Percentiles rank a stretch among this genome's conserved stretches.
These are phyloP conservation scores for Eunapius fragilis DNA, from an alignment of 37 sponge, comb jelly and placozoan genomes.

Conservation along the genomic window DNA sequence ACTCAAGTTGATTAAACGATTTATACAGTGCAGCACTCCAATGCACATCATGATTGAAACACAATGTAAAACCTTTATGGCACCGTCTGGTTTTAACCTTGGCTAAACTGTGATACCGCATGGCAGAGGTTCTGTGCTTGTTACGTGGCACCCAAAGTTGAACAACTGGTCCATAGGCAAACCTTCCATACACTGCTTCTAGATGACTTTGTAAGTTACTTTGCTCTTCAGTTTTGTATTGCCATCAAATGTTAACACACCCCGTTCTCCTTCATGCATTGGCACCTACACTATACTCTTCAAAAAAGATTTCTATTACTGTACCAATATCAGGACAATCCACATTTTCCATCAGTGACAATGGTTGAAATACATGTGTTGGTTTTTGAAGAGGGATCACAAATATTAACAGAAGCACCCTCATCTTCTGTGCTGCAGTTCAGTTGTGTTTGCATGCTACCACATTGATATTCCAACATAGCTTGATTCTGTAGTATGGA, in stretches of 20 bases:
- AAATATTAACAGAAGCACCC: background rate
- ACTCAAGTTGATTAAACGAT: conserved; percentile 24
- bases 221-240: conserved; percentile 16
- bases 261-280: conserved; percentile 41
- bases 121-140: conserved; percentile 19
- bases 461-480: background rate
- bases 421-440: background rate
- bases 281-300: conserved; percentile 26
- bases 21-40: conserved; percentile 44
- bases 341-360: background rate
- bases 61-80: conserved; percentile 31
- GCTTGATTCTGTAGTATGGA: conserved; percentile 24
- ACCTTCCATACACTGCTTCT: conserved; percentile 9
- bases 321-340: conserved; percentile 36
- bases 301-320: conserved; percentile 27
- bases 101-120: conserved; percentile 31
- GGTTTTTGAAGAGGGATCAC: background rate
- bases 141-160: conserved; percentile 42
- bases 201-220: conserved; percentile 38
- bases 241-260: conserved; percentile 27
- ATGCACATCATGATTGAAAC: conserved; percentile 47
- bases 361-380: background rate
- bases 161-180: conserved; percentile 39
- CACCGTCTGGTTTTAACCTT: conserved; percentile 36
- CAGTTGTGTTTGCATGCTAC: background rate